A percentile compares a stretch with the other conserved stretches of the same genome.
phyloP scores from a whole-genome alignment of 2,888 invertebrate genomes.

The Thyatira batis region DNA sequence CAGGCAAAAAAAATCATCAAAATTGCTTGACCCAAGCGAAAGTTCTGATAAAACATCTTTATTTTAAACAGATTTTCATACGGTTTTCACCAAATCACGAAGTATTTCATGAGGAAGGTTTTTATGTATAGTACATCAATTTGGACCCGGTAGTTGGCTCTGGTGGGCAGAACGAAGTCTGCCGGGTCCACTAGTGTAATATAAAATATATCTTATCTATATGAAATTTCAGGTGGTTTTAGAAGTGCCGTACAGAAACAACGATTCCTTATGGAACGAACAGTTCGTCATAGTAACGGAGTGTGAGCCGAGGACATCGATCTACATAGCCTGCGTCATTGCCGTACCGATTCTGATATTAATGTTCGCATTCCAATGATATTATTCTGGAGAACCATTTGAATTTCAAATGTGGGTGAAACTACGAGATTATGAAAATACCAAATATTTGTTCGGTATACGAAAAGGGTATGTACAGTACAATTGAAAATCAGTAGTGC shows the following conservation, averaged over 20 bases:
- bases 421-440: neutral
- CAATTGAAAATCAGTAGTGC: neutral
- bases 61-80: no score
- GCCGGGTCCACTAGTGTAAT: no score
- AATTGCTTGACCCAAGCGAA: no score
- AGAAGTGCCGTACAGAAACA: slow-evolving; percentile 84
- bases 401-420: neutral
- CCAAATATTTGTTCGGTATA: no score
- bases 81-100: no score
- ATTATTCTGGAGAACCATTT: neutral
- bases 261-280: slow-evolving; percentile 87
- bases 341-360: slow-evolving; percentile 88
- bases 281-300: slow-evolving; percentile 88
- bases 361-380: slow-evolving; percentile 87
- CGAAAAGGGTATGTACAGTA: neutral
- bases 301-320: slow-evolving; percentile 87
- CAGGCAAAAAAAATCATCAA: no score
- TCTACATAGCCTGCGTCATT: slow-evolving; percentile 86
- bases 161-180: no score
- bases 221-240: slow-evolving; percentile 84
- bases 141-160: no score
- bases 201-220: no score
- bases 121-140: no score
- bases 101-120: no score
- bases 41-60: no score